Conservation (phyloP, 1,140 invertebrate genomes). For the Drosophila albomicans region DNA sequence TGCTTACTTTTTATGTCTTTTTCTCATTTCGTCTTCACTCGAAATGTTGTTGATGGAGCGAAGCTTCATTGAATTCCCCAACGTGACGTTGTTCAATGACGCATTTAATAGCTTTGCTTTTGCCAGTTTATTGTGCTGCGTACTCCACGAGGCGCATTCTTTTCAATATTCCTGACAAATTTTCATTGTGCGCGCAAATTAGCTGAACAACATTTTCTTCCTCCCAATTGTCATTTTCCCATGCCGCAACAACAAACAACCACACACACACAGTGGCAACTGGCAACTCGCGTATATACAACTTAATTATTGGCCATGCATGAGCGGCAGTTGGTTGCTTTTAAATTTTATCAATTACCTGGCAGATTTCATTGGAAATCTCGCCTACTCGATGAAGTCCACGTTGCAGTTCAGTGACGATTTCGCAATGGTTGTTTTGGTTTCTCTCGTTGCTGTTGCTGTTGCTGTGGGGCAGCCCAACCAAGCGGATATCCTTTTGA, state of each 20-base stretch:
- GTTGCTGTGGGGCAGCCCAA: constrained; percentile 30
- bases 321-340: constrained; percentile 42
- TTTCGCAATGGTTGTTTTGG: background rate
- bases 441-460: background rate
- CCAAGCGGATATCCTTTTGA: constrained; percentile 69
- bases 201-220: constrained; percentile 24
- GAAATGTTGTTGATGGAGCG: background rate
- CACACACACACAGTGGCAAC: too few species aligned
- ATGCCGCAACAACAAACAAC: background rate
- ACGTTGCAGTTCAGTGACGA: constrained; percentile 26
- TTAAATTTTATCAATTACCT: constrained; percentile 70
- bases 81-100: constrained; percentile 67
- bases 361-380: constrained; percentile 19
- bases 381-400: constrained; percentile 16
- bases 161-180: constrained; percentile 56
- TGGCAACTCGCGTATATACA: constrained; percentile 1
- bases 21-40: constrained; percentile 7
- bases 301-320: constrained; percentile 70
- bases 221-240: constrained; percentile 16
- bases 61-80: constrained; percentile 33
- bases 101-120: constrained; percentile 77
- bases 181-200: constrained; percentile 48
- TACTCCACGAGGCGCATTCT: constrained; percentile 8
- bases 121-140: constrained; percentile 46
- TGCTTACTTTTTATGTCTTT: constrained; percentile 43